These are phyloP conservation scores for Mystacornis crossleyi DNA, from an alignment of 2,113 vertebrate genomes.

Conservation along the genomic window DNA sequence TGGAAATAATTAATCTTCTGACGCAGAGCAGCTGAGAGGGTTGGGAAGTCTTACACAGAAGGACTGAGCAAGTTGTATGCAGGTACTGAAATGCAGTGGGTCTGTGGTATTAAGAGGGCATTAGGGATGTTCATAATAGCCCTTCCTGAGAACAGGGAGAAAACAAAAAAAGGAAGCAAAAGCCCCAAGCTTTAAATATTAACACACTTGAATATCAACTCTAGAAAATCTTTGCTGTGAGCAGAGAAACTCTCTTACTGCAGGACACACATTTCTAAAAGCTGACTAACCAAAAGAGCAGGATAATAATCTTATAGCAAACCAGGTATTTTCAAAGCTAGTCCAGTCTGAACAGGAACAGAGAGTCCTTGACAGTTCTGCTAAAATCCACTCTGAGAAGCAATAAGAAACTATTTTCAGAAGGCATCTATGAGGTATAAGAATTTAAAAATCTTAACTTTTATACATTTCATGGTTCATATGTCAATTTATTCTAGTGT, in stretches of 20 bases:
- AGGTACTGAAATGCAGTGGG: background rate
- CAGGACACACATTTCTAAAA: background rate
- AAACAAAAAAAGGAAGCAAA: background rate
- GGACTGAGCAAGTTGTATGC: background rate
- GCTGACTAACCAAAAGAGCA: background rate
- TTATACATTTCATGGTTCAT: background rate
- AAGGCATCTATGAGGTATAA: background rate
- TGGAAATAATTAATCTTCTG: background rate
- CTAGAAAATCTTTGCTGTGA: background rate
- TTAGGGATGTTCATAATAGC: background rate
- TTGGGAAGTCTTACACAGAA: constrained; percentile 18
- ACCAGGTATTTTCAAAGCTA: background rate
- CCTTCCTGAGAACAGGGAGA: background rate
- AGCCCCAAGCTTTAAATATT: background rate
- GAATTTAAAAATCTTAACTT: background rate
- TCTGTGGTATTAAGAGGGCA: background rate
- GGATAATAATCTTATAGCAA: background rate
- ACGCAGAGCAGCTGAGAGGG: background rate
- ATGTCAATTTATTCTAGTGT: background rate
- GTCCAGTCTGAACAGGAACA: background rate
- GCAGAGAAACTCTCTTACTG: background rate
- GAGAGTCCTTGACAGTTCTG: background rate
- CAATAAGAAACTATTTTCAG: background rate
- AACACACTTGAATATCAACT: background rate
- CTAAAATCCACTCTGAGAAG: background rate